These are phyloP conservation scores for Cavia aperea DNA, from an alignment of 2,113 vertebrate species.

Conservation along the genomic window DNA sequence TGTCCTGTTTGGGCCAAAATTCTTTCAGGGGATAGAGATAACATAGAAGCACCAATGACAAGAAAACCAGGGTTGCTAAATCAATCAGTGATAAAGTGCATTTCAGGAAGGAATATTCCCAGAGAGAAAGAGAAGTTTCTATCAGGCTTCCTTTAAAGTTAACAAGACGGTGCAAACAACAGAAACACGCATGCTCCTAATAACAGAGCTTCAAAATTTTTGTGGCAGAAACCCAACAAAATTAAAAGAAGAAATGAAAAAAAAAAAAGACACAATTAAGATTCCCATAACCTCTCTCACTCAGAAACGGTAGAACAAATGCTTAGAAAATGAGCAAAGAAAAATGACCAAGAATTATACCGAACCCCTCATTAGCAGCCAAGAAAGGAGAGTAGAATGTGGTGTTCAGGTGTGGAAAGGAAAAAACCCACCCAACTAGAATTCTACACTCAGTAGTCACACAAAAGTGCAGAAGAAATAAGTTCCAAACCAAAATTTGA, in stretches of 20 bases:
- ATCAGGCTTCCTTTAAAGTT: background rate
- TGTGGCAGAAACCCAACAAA: background rate
- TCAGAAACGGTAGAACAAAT: background rate
- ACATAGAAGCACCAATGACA: background rate
- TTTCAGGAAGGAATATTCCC: background rate
- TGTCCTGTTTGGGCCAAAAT: no score
- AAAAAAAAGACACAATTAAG: background rate
- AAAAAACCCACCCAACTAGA: background rate
- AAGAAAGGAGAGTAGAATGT: background rate
- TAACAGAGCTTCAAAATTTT: background rate
- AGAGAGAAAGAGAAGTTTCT: background rate
- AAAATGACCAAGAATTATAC: no score
- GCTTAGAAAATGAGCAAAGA: background rate
- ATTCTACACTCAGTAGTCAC: background rate
- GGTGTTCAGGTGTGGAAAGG: background rate
- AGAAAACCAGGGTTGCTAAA: background rate
- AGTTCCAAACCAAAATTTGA: background rate
- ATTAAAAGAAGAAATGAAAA: background rate
- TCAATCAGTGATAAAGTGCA: background rate
- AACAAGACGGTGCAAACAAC: background rate
- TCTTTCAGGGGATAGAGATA: background rate
- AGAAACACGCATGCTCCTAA: background rate
- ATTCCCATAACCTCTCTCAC: background rate
- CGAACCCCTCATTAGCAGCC: background rate
- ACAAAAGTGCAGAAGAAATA: background rate